Conservation (phyloP, 2,888 invertebrate species). For the Lasioglossum malachurum region DNA sequence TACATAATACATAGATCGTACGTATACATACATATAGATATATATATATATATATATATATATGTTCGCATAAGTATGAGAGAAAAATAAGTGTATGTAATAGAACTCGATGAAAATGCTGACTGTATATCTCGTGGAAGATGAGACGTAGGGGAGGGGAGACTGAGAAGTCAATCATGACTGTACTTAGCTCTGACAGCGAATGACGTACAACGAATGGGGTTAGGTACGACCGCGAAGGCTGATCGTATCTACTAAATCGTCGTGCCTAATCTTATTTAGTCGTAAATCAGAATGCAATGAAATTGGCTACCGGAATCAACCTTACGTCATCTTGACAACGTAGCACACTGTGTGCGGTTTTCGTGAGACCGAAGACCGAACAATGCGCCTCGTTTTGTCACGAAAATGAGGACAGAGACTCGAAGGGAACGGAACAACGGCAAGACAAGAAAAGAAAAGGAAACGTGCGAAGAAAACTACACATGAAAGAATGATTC, state of each 20-base stretch:
- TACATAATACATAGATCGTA: neutral
- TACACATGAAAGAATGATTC: conserved; percentile 48
- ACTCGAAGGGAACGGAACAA: neutral
- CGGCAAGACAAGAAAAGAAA: neutral
- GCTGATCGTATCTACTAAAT: conserved; percentile 37
- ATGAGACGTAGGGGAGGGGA: conserved; percentile 43
- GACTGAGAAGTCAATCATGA: conserved; percentile 57
- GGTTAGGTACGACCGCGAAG: conserved; percentile 64
- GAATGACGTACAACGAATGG: conserved; percentile 65
- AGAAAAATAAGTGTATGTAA: conserved; percentile 29
- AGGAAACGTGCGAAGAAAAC: conserved; percentile 15
- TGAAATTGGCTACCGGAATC: conserved; percentile 43
- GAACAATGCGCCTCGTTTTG: conserved; percentile 46
- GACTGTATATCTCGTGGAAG: conserved; percentile 46
- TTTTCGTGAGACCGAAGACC: conserved; percentile 40
- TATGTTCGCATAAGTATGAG: neutral
- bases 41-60: neutral
- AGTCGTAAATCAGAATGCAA: conserved; percentile 31
- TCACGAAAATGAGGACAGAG: conserved; percentile 22
- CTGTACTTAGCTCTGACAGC: conserved; percentile 67
- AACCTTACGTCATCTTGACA: conserved; percentile 74
- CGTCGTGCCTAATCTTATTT: conserved; percentile 32
- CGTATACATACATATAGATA: neutral
- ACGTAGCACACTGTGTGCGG: conserved; percentile 70
- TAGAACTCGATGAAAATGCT: conserved; percentile 47